Conservation (phyloP, 2,888 invertebrate species). For the Leptura quadrifasciata region DNA sequence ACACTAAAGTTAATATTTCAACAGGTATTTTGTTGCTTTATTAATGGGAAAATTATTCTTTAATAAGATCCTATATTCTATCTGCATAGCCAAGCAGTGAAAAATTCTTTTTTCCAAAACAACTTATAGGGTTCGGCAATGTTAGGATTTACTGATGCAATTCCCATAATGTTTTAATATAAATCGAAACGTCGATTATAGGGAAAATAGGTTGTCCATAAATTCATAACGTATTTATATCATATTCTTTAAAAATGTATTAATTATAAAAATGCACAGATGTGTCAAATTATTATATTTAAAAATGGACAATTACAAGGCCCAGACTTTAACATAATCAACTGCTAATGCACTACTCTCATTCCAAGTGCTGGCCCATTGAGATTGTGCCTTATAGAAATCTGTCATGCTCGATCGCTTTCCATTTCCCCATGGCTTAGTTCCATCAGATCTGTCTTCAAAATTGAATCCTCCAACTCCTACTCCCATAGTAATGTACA, state of each 20-base stretch:
- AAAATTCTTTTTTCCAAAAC: no score
- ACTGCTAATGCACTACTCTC: conserved; percentile 78
- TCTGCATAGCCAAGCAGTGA: no score
- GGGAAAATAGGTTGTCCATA: no score
- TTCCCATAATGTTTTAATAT: no score
- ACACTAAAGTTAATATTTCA: no score
- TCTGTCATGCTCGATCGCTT: conserved; percentile 80
- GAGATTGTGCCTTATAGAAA: conserved; percentile 80
- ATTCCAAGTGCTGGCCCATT: conserved; percentile 82
- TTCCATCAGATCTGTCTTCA: conserved; percentile 74
- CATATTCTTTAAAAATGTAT: background rate
- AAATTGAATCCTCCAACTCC: conserved; percentile 88
- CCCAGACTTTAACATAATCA: conserved; percentile 81
- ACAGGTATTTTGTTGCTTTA: no score
- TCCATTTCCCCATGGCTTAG: conserved; percentile 86
- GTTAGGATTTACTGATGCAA: no score
- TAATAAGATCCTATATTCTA: no score
- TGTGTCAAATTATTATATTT: background rate
- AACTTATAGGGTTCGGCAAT: no score
- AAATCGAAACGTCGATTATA: no score
- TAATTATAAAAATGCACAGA: background rate
- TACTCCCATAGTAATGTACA: conserved; percentile 85
- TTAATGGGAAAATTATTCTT: no score
- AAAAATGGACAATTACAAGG: conserved; percentile 69
- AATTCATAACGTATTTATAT: no score